phyloP scores from a whole-genome alignment of 2,797 vertebrate species.

The Avahi laniger region DNA sequence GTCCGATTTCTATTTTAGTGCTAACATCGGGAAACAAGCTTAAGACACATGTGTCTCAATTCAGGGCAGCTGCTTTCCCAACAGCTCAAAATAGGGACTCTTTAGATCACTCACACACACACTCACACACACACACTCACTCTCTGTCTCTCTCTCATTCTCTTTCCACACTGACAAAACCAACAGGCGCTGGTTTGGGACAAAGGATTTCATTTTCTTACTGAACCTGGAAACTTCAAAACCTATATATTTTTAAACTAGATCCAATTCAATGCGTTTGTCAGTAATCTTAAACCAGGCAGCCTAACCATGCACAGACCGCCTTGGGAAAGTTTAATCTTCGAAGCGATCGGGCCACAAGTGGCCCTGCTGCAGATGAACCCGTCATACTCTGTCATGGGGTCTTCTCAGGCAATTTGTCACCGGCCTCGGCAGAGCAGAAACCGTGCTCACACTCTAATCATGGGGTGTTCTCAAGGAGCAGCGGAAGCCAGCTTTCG shows the following conservation, averaged over 20 bases:
- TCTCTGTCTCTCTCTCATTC: too few species aligned
- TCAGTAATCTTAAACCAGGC: neutral
- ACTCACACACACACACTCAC: neutral
- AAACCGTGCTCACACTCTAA: constrained; percentile 26
- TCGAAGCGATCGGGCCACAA: neutral
- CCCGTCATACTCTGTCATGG: constrained; percentile 64
- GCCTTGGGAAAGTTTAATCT: constrained; percentile 60
- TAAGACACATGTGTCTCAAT: constrained; percentile 52
- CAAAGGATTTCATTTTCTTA: constrained; percentile 59
- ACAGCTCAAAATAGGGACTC: constrained; percentile 62
- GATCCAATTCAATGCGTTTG: neutral
- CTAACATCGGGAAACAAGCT: constrained; percentile 51
- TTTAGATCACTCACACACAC: neutral
- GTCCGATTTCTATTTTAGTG: constrained; percentile 60
- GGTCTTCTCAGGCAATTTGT: constrained; percentile 70
- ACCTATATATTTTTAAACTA: neutral
- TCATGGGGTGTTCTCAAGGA: neutral
- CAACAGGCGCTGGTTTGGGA: neutral
- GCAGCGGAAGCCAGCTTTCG: constrained; percentile 62
- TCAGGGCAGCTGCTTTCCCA: constrained; percentile 64
- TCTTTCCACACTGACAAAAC: too few species aligned
- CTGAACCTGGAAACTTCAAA: constrained; percentile 3
- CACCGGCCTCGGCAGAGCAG: constrained; percentile 61
- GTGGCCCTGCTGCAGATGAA: constrained; percentile 54
- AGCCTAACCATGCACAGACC: neutral